Percentiles rank a stretch among this genome's conserved stretches.
phyloP scores from a whole-genome alignment of 1,140 invertebrate genomes.

The Muscidifurax raptorellus region DNA sequence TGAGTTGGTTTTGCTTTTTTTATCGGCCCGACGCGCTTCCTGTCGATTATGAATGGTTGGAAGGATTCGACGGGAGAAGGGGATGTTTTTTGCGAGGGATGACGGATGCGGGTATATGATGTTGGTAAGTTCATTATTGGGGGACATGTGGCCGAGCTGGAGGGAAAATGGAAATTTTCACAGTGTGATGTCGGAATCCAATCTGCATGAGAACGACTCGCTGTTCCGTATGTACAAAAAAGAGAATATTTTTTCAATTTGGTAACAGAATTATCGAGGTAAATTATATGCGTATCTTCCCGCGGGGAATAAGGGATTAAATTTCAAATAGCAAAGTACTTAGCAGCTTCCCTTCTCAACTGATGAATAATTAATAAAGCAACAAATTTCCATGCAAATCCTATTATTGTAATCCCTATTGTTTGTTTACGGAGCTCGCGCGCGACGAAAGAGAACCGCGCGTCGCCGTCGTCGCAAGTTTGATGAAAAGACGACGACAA shows the following conservation, averaged over 20 bases:
- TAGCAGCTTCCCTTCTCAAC: not conserved
- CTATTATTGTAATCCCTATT: not conserved
- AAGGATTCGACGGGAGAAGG: not conserved
- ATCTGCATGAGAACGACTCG: not conserved
- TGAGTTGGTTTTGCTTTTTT: not conserved
- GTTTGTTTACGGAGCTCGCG: not conserved
- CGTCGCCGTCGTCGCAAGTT: constrained; percentile 2
- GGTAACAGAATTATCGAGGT: too few species aligned
- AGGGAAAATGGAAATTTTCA: too few species aligned
- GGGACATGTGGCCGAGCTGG: not conserved
- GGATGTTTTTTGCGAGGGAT: not conserved
- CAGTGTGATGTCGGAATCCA: not conserved
- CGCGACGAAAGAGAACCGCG: not conserved
- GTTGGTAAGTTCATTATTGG: not conserved
- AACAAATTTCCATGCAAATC: constrained; percentile 5
- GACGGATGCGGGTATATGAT: not conserved
- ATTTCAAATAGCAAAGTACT: not conserved
- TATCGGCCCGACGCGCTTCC: not conserved
- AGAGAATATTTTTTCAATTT: not conserved
- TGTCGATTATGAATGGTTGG: not conserved
- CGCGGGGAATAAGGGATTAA: not conserved
- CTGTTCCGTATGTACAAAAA: too few species aligned
- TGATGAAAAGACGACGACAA: constrained; percentile 19
- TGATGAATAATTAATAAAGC: not conserved
- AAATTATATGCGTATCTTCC: too few species aligned